Evolutionary conservation across 2,888 invertebrate genomes (phyloP).

Genomic region (Tenthredo distinguenda): DNA sequence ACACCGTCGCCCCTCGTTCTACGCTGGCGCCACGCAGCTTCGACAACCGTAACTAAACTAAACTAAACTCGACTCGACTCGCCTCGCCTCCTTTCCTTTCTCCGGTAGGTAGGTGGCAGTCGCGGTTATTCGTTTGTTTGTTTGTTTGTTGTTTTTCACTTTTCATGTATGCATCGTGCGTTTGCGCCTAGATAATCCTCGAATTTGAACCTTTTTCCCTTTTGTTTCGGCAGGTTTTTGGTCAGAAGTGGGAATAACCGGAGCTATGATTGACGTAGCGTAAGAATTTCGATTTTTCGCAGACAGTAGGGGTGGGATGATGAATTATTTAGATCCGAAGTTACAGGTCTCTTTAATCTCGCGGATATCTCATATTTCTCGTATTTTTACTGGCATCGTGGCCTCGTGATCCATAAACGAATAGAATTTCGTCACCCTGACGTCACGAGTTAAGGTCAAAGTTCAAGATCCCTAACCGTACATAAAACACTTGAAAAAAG

Average conservation of each 20-base stretch:
- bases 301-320: background rate
- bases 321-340: background rate
- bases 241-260: background rate
- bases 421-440: slow-evolving; percentile 3
- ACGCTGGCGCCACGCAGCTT: slow-evolving; percentile 30
- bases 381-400: background rate
- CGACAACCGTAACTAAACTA: slow-evolving; percentile 32
- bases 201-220: background rate
- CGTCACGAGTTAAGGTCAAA: slow-evolving; percentile 25
- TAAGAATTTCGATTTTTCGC: too few species aligned
- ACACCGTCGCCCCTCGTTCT: slow-evolving; percentile 54
- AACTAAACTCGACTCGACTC: background rate
- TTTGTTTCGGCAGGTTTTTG: background rate
- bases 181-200: background rate
- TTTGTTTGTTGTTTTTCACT: background rate
- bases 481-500: background rate
- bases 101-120: background rate
- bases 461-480: background rate
- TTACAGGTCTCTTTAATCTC: background rate
- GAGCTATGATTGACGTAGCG: too few species aligned
- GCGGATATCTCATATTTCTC: background rate
- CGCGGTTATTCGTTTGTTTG: background rate
- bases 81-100: slow-evolving; percentile 10
- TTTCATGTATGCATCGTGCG: background rate
- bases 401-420: background rate